Evolutionary conservation across 2,797 vertebrate species (phyloP).

Genomic region (Peromyscus aztecus): DNA sequence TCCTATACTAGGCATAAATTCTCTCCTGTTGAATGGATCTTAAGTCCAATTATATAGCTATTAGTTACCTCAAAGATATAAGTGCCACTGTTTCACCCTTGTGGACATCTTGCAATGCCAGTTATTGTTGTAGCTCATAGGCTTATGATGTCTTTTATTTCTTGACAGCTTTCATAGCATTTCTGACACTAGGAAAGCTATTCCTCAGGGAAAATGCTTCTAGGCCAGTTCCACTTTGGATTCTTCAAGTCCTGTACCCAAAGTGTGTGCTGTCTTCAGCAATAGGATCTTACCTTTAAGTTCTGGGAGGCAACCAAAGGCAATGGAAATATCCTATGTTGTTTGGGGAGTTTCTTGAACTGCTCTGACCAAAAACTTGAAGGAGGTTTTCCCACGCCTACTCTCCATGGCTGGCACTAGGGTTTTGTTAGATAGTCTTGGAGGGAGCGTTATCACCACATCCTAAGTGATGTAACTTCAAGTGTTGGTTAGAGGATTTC

Average conservation of each 20-base stretch:
- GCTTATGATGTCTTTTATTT: background rate
- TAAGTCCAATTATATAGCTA: background rate
- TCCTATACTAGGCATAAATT: background rate
- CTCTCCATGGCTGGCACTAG: background rate
- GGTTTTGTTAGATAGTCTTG: background rate
- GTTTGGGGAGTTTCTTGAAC: background rate
- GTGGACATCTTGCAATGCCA: background rate
- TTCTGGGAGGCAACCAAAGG: background rate
- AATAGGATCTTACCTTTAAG: background rate
- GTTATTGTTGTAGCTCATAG: background rate
- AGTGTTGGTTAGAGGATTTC: background rate
- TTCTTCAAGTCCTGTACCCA: background rate
- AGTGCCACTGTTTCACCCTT: background rate
- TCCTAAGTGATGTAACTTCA: background rate
- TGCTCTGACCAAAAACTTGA: background rate
- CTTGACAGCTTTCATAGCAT: background rate
- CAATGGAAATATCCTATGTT: background rate
- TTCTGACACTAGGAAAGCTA: background rate
- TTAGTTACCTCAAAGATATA: background rate
- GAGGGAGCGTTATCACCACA: background rate
- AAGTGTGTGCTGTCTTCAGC: background rate
- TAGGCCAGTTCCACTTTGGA: background rate
- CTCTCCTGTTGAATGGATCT: background rate
- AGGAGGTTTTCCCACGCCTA: background rate
- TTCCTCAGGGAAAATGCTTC: background rate